Conservation (phyloP, 1,140 invertebrate genomes). For the Platyura marginata region DNA sequence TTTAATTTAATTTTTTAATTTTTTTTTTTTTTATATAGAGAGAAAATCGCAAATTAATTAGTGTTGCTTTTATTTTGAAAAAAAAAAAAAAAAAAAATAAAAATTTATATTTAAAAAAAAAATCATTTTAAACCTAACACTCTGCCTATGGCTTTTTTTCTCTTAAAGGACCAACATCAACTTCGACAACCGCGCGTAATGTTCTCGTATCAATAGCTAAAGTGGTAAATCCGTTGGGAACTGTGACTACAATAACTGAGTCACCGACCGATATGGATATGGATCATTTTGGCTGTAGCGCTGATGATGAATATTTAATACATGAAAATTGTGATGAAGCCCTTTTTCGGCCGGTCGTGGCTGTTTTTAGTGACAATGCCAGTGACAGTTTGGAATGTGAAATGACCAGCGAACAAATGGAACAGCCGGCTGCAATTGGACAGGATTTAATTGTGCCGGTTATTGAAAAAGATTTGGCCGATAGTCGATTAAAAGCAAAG, state of each 20-base stretch:
- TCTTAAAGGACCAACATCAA: slow-evolving; percentile 7
- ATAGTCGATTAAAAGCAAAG: background rate
- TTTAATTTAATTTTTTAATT: slow-evolving; percentile 1
- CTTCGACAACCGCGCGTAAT: background rate
- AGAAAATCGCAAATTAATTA: background rate
- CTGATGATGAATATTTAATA: slow-evolving; percentile 25
- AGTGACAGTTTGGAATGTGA: background rate
- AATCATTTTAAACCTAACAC: slow-evolving; percentile 6
- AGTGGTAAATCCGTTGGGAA: slow-evolving; percentile 52
- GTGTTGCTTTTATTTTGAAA: background rate
- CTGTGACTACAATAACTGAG: slow-evolving; percentile 31
- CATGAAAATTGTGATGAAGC: slow-evolving; percentile 41
- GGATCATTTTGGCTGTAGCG: slow-evolving; percentile 25
- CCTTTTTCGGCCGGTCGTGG: slow-evolving; percentile 36
- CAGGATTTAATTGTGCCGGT: slow-evolving; percentile 21
- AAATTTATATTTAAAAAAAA: background rate
- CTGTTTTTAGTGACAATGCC: slow-evolving; percentile 20
- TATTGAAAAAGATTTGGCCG: slow-evolving; percentile 15
- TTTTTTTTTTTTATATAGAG: slow-evolving; percentile 5
- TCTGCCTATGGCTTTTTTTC: slow-evolving; percentile 24
- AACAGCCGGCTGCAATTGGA: slow-evolving; percentile 13
- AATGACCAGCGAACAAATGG: slow-evolving; percentile 5
- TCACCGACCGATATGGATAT: slow-evolving; percentile 27
- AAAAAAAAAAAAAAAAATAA: slow-evolving; percentile 1
- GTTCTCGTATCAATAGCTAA: slow-evolving; percentile 12